phyloP scores from a whole-genome alignment of 2,113 vertebrate genomes.

The Abramis brama region DNA sequence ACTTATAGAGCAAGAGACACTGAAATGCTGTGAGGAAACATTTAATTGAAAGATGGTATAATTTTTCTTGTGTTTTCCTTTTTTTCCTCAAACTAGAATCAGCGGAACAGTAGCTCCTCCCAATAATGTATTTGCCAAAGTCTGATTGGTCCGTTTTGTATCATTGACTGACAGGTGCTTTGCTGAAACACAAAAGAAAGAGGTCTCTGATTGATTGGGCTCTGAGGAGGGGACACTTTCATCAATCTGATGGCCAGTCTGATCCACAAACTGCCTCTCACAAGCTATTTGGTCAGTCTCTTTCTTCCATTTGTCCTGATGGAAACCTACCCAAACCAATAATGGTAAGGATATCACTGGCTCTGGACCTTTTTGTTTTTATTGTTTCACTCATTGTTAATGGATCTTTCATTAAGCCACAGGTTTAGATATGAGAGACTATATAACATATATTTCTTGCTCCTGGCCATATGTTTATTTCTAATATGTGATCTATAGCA shows the following conservation, averaged over 20 bases:
- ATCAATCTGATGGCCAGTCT: conserved; percentile 57
- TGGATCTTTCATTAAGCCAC: not conserved
- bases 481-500: too few species aligned
- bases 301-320: conserved; percentile 75
- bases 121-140: not conserved
- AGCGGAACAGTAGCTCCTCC: not conserved
- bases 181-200: conserved; percentile 77
- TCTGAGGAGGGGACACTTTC: conserved; percentile 71
- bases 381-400: not conserved
- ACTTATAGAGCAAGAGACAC: not conserved
- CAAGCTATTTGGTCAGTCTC: conserved; percentile 76
- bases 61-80: not conserved
- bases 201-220: conserved; percentile 82
- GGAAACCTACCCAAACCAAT: conserved; percentile 80
- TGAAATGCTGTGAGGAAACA: not conserved
- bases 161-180: conserved; percentile 51
- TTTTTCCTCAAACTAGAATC: not conserved
- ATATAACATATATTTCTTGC: too few species aligned
- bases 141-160: not conserved
- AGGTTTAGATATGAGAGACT: not conserved
- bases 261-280: conserved; percentile 68
- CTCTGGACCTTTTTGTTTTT: not conserved
- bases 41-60: not conserved
- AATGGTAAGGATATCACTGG: conserved; percentile 67
- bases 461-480: too few species aligned